These are phyloP conservation scores for Dynastes grantii DNA, from an alignment of 2,888 invertebrate genomes.

Conservation along the genomic window DNA sequence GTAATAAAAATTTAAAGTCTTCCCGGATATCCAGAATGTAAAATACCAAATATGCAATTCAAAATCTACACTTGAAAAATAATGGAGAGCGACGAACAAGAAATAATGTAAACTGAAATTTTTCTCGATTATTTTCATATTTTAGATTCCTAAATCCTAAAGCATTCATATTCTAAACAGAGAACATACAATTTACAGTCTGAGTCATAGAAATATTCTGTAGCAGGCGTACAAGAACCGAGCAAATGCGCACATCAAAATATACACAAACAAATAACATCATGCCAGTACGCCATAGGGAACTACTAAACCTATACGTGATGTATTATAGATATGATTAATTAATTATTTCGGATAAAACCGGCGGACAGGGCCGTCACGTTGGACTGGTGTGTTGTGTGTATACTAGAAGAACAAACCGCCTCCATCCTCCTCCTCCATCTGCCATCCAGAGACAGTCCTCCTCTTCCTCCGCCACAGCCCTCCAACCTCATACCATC, in stretches of 20 bases:
- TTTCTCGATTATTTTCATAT: too few relatives aligned
- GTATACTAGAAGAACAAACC: conserved; percentile 2
- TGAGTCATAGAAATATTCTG: neutral
- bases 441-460: neutral
- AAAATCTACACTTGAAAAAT: too few relatives aligned
- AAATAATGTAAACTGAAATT: too few relatives aligned
- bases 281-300: conserved; percentile 8
- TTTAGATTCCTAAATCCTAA: too few relatives aligned
- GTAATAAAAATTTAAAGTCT: too few relatives aligned
- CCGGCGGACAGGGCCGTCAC: conserved; percentile 46
- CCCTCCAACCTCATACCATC: neutral
- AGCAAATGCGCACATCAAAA: neutral
- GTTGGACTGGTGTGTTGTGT: conserved; percentile 56
- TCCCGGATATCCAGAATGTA: too few relatives aligned
- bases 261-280: conserved; percentile 30
- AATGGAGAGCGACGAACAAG: too few relatives aligned
- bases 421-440: neutral
- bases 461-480: neutral
- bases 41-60: too few relatives aligned
- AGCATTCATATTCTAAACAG: too few relatives aligned
- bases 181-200: too few relatives aligned
- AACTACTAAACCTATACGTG: conserved; percentile 62
- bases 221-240: neutral
- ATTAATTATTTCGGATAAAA: conserved; percentile 62
- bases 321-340: conserved; percentile 67